Base-by-base conservation (phyloP, 2,113 vertebrate species). In the Ancistrus triradiatus region DNA sequence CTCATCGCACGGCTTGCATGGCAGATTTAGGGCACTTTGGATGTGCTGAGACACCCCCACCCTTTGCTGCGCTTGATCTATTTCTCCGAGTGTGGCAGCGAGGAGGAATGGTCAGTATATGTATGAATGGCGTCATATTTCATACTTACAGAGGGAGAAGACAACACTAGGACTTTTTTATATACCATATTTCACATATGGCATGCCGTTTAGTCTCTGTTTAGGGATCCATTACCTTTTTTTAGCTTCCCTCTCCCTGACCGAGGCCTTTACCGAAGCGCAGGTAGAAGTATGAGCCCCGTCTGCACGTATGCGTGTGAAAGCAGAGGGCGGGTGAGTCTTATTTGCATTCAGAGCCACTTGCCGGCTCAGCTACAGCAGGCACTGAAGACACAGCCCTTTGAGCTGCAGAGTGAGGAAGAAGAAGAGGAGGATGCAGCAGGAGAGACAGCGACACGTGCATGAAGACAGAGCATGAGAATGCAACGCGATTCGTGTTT, bases 301-400 rank as follows among this genome's bases (percentile, higher is more conserved):
- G 24, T 44, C 59, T 51, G 38, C 38, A 42, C 25, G 38, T 43
- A 38, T 59, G 53, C 13, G 57, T n/a, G 24, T n/a, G 21, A 22
- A 53, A 27, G 47, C 6, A 38, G 11, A 15, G 35, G 42, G 7
- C 28, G 33, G 53, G n/a, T 31, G 25, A 53, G 24, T 59, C 68
- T 70, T 48, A 70, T 74, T 70, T 70, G 68, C 68, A 74, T 74
- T 74, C 73, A 67, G 24, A 52, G 56, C 59, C 68, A 67, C 59
- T 59, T 53, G 46, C 67, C 14, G 31, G 43, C 63, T 74, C 51
- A 70, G 68, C 68, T 74, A 66, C 68, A 68, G 73, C 52, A 66
- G 59, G 63, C 64, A 59, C 59, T 70, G 63, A 67, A 74, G 73
- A 74, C 63, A 70, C 27, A 56, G 21, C 59, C 68, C 63, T 66